Conservation (phyloP, 2,888 invertebrate genomes). For the Chymomyza fuscimana region DNA sequence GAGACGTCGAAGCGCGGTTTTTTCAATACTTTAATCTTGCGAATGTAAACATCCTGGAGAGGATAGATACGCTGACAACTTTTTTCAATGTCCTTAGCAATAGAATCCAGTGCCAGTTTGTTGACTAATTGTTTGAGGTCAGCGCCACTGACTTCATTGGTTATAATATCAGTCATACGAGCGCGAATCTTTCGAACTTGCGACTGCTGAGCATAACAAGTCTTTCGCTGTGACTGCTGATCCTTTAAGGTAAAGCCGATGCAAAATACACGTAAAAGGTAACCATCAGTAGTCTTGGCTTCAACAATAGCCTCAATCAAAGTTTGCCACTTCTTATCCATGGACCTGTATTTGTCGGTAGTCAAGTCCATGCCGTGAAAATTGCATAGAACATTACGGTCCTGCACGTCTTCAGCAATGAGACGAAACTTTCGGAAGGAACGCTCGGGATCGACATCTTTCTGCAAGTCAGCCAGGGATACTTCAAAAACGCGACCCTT, state of each 20-base stretch:
- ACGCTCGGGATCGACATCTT: slow-evolving; percentile 96
- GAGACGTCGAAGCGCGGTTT: slow-evolving; percentile 98
- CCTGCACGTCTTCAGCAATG: slow-evolving; percentile 98
- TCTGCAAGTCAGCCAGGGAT: slow-evolving; percentile 97
- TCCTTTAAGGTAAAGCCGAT: slow-evolving; percentile 99
- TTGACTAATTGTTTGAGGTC: slow-evolving; percentile 98
- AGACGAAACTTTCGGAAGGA: slow-evolving; percentile 99
- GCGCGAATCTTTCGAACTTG: slow-evolving; percentile 97
- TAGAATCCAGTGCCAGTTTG: slow-evolving; percentile 98
- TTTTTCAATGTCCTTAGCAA: slow-evolving; percentile 99
- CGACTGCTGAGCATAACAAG: slow-evolving; percentile 98
- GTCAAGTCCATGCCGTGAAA: slow-evolving; percentile 99
- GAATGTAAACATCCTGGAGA: slow-evolving; percentile 97
- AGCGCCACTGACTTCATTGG: slow-evolving; percentile 91
- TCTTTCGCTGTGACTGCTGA: slow-evolving; percentile 95
- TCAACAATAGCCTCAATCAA: slow-evolving; percentile 98
- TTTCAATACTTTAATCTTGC: slow-evolving; percentile 99
- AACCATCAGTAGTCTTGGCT: slow-evolving; percentile 99
- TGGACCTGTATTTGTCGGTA: slow-evolving; percentile 97
- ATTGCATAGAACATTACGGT: slow-evolving; percentile 96
- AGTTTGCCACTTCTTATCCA: slow-evolving; percentile 99
- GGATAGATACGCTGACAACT: slow-evolving; percentile 98
- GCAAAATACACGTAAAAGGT: slow-evolving; percentile 96
- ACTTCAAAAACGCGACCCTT: slow-evolving; percentile 99
- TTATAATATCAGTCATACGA: slow-evolving; percentile 99